phyloP scores from a whole-genome alignment of 1,140 invertebrate genomes.

The Homalodisca vitripennis region DNA sequence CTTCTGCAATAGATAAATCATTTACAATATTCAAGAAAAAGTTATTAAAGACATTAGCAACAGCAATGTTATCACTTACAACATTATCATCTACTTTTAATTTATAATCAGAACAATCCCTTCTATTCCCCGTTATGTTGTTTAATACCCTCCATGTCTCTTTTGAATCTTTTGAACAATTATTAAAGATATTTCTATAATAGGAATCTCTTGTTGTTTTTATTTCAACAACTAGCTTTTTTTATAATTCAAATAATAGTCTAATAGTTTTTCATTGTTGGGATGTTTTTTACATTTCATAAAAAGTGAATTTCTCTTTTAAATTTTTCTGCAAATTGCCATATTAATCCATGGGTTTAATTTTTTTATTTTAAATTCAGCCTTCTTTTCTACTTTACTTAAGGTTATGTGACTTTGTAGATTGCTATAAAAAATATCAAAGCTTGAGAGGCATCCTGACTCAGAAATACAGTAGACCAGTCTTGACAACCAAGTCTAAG shows the following conservation, averaged over 20 bases:
- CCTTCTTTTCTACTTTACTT: background rate
- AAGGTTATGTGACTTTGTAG: background rate
- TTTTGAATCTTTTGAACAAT: background rate
- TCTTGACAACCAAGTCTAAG: background rate
- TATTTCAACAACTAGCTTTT: background rate
- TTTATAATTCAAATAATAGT: background rate
- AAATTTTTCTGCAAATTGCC: background rate
- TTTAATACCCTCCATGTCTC: background rate
- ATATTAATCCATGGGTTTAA: background rate
- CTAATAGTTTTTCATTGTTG: background rate
- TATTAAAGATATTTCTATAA: background rate
- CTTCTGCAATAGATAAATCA: background rate
- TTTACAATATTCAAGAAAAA: background rate
- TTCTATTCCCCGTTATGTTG: background rate
- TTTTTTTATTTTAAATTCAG: background rate
- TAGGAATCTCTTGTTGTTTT: background rate
- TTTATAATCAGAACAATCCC: background rate
- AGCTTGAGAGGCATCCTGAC: background rate
- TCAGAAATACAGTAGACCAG: background rate
- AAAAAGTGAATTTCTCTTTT: background rate
- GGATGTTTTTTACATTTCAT: background rate
- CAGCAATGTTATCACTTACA: background rate
- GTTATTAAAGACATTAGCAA: background rate
- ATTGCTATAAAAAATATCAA: background rate
- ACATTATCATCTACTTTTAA: background rate